Conservation (phyloP, 2,888 invertebrate species). For the Thalpophila matura region DNA sequence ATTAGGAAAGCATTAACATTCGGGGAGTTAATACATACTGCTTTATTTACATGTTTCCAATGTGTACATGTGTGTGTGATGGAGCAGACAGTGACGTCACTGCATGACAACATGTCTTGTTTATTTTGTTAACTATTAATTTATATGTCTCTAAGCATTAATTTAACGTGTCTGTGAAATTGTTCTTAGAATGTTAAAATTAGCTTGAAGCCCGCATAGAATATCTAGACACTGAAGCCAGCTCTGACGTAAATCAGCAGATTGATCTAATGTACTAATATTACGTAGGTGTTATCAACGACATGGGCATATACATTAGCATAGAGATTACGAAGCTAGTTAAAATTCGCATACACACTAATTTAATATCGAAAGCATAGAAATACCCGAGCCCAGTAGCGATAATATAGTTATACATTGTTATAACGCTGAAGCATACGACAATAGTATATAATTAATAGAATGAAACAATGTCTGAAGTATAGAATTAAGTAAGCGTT, state of each 20-base stretch:
- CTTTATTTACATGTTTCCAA: conserved; percentile 57
- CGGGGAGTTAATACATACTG: conserved; percentile 43
- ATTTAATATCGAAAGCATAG: conserved; percentile 90
- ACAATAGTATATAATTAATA: conserved; percentile 88
- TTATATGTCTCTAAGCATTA: conserved; percentile 73
- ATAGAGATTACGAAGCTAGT: conserved; percentile 90
- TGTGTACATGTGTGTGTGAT: conserved; percentile 42
- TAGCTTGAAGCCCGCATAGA: conserved; percentile 90
- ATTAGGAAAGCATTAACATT: conserved; percentile 50
- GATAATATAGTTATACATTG: conserved; percentile 84
- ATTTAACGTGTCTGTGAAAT: conserved; percentile 73
- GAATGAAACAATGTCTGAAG: conserved; percentile 86
- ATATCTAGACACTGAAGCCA: conserved; percentile 90
- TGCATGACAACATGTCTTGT: conserved; percentile 48
- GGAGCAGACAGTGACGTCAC: conserved; percentile 52
- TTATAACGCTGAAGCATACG: conserved; percentile 90
- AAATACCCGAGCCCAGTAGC: conserved; percentile 90
- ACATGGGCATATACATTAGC: conserved; percentile 90
- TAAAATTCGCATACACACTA: conserved; percentile 90
- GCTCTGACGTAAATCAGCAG: conserved; percentile 88
- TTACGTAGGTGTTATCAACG: conserved; percentile 87
- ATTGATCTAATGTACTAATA: conserved; percentile 88
- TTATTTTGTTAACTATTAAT: conserved; percentile 54
- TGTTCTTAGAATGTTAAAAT: conserved; percentile 80
- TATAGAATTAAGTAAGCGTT: conserved; percentile 86